A percentile compares a stretch with the other conserved stretches of the same genome.
Conservation (phyloP, 2,797 vertebrate genomes). For the Neosilurus mollespiculum region DNA sequence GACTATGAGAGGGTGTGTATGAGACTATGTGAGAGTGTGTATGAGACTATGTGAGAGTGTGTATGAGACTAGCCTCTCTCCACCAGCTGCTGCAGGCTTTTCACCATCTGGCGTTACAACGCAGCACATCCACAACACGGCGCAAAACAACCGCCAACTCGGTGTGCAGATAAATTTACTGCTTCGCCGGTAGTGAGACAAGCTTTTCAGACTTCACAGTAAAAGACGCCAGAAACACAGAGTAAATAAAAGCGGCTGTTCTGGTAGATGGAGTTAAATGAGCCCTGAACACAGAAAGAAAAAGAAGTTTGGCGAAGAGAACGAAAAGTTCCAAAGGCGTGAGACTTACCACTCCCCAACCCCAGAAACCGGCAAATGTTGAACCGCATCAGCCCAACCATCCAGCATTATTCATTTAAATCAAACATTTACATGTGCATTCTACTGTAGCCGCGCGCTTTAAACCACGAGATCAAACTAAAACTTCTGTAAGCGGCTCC, state of each 20-base stretch:
- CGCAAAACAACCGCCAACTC: not conserved
- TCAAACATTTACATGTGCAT: conserved; percentile 15
- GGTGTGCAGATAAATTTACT: not conserved
- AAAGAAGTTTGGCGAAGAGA: conserved; percentile 30
- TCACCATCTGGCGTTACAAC: not conserved
- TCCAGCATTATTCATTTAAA: conserved; percentile 73
- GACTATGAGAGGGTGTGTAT: too few relatives aligned
- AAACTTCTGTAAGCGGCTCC: conserved; percentile 64
- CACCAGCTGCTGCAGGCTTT: not conserved
- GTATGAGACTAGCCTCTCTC: not conserved
- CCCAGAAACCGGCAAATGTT: conserved; percentile 78
- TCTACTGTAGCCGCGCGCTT: conserved; percentile 25
- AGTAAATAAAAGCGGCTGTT: not conserved
- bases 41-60: too few relatives aligned
- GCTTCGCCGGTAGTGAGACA: not conserved
- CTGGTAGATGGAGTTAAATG: not conserved
- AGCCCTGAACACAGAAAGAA: not conserved
- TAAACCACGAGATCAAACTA: conserved; percentile 43
- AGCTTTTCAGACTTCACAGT: not conserved
- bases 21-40: too few relatives aligned
- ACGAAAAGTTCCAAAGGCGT: conserved; percentile 50
- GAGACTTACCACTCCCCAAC: conserved; percentile 76
- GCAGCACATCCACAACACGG: not conserved
- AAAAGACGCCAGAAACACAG: not conserved
- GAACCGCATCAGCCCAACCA: conserved; percentile 80